These are phyloP conservation scores for Apolygus lucorum DNA, from an alignment of 1,140 invertebrate genomes.

Conservation along the genomic window DNA sequence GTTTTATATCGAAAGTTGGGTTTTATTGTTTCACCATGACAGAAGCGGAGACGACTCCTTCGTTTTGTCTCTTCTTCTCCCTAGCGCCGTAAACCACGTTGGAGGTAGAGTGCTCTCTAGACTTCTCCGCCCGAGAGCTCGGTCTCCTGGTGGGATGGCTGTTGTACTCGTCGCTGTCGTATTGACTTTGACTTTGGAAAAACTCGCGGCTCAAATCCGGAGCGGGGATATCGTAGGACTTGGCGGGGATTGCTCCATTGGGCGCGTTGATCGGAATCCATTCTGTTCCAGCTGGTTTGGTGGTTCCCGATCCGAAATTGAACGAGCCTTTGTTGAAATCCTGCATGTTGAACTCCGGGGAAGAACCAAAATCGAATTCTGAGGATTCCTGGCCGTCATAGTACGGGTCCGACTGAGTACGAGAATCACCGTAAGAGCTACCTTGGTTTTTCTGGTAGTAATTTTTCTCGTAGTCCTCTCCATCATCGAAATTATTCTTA, in stretches of 20 bases:
- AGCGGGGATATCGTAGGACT: constrained; percentile 31
- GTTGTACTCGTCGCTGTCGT: neutral
- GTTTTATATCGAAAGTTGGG: no score
- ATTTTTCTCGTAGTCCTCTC: neutral
- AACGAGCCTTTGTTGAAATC: neutral
- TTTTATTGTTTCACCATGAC: constrained; percentile 32
- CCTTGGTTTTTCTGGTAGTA: neutral
- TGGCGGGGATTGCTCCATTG: constrained; percentile 32
- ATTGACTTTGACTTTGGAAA: neutral
- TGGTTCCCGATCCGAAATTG: neutral
- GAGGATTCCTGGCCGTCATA: neutral
- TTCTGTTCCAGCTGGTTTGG: constrained; percentile 22
- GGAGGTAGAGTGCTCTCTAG: constrained; percentile 1
- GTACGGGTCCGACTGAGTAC: neutral
- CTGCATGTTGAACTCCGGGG: neutral
- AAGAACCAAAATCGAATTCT: neutral
- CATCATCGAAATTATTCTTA: neutral
- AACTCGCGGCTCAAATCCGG: constrained; percentile 30
- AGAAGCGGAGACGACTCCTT: constrained; percentile 33
- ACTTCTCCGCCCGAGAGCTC: neutral
- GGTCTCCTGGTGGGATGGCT: neutral
- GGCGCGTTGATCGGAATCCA: constrained; percentile 36
- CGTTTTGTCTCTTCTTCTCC: constrained; percentile 10
- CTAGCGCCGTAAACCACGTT: constrained; percentile 11
- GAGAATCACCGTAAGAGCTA: neutral